phyloP scores from a whole-genome alignment of 2,113 vertebrate species.

The Nothocercus julius region DNA sequence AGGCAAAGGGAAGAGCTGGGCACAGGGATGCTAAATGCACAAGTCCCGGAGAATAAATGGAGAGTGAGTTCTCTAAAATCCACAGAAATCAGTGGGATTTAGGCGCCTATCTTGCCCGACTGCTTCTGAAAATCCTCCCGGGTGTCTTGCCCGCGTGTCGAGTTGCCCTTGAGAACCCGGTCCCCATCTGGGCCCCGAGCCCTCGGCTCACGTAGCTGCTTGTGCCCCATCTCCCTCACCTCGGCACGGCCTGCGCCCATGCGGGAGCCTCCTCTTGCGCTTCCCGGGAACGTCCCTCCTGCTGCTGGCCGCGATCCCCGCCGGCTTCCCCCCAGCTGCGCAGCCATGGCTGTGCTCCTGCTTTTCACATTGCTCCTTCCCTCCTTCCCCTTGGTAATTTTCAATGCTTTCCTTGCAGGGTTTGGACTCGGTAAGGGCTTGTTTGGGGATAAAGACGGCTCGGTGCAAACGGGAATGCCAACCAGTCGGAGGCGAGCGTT shows the following conservation, averaged over 20 bases:
- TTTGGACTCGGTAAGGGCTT: background rate
- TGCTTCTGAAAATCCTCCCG: constrained; percentile 28
- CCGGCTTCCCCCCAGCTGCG: constrained; percentile 15
- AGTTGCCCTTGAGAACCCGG: constrained; percentile 41
- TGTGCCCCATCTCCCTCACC: background rate
- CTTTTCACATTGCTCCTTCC: constrained; percentile 19
- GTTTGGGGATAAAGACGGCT: background rate
- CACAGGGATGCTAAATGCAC: background rate
- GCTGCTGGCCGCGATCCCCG: background rate
- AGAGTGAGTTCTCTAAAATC: background rate
- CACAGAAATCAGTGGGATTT: background rate
- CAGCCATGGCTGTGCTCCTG: background rate
- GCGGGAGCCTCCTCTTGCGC: constrained; percentile 28
- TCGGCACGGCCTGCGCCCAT: background rate
- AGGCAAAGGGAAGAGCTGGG: background rate
- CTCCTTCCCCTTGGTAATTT: constrained; percentile 8
- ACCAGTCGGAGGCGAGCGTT: background rate
- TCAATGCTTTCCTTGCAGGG: background rate
- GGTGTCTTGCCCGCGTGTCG: constrained; percentile 24
- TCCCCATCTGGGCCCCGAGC: background rate
- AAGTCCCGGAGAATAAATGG: background rate
- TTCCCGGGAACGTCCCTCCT: constrained; percentile 5
- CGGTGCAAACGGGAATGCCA: accelerated
- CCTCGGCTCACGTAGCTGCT: background rate
- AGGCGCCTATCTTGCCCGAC: background rate